Base-by-base conservation (phyloP, 1,140 invertebrate genomes). In the Hyphantria cunea region DNA sequence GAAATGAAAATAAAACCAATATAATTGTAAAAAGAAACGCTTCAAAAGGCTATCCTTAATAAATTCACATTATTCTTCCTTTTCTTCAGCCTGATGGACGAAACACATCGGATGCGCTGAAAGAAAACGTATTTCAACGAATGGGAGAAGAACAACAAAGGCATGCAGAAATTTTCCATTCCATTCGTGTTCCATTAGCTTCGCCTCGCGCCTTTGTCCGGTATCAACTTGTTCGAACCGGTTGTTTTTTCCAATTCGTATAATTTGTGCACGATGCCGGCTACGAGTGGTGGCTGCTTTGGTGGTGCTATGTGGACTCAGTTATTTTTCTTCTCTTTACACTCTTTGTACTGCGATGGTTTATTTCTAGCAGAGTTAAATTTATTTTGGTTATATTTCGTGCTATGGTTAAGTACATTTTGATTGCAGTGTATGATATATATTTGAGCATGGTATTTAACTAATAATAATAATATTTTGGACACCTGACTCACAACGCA, bases 151-250 rank as follows among this genome's bases (percentile, higher is more conserved):
- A 68, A 56, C 41, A 68, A 59, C 66, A 68, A 64, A 54, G 63
- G 58, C 56, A 62, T 72, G 66, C 66, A 64, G 64, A 69, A 70
- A 55, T 70, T 70, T 70, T 74, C 68, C 68, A 66, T 68, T 68
- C 64, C 72, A 70, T 74, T 74, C 71, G 64, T 58, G 56, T 73
- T 70, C 67, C 50, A 70, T 70, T 70, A 73, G 64, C 56, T 49
- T 64, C 53, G 64, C 56, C 45, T 59, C 47, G 34, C 58, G 60
- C 66, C 55, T 63, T 70, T 70, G 71, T 68, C 55, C 64, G 50
- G 50, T 58, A 58, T 58, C 55, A 58, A 49, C 45, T 44, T 39
- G 55, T 48, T 58, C 45, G 44, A 13, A 58, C 33, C 13, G 37
- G 48, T 32, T 59, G 17, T 69, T 58, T 69, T 64, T 59, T 58